These are phyloP conservation scores for Champsocephalus esox DNA, from an alignment of 2,797 vertebrate species.

Conservation along the genomic window DNA sequence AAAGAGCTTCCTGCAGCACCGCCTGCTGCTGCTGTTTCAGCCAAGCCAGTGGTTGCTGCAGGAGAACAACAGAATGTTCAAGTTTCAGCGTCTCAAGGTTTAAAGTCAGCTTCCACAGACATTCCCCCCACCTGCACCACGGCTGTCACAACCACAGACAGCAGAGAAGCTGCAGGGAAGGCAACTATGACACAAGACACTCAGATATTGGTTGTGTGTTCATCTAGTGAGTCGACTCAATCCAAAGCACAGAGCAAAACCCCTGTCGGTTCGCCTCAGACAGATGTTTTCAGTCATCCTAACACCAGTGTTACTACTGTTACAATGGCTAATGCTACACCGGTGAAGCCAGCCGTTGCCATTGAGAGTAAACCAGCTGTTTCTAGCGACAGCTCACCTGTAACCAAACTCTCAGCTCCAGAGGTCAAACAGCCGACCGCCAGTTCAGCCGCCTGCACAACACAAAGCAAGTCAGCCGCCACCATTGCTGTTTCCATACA, in stretches of 20 bases:
- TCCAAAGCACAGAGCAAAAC: conserved; percentile 55
- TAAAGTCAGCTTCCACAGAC: conserved; percentile 44
- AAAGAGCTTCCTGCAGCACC: conserved; percentile 64
- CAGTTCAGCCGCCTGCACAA: conserved; percentile 29
- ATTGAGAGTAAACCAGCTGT: conserved; percentile 53
- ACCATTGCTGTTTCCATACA: conserved; percentile 57
- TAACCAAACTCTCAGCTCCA: conserved; percentile 43
- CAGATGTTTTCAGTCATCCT: conserved; percentile 36
- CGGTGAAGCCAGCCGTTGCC: conserved; percentile 35
- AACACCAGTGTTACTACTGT: conserved; percentile 38
- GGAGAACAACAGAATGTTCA: conserved; percentile 43
- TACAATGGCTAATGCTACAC: conserved; percentile 33
- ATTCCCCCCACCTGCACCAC: conserved; percentile 45
- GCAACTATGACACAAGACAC: conserved; percentile 51
- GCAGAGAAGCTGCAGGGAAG: conserved; percentile 37
- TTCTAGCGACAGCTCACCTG: conserved; percentile 46
- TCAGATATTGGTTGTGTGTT: conserved; percentile 53
- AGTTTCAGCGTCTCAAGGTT: conserved; percentile 45
- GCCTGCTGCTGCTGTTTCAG: conserved; percentile 46
- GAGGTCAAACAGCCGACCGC: conserved; percentile 54
- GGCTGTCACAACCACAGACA: conserved; percentile 34
- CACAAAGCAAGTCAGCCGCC: conserved; percentile 49
- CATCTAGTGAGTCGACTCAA: conserved; percentile 52
- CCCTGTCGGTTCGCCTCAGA: conserved; percentile 48
- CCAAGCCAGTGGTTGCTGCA: conserved; percentile 47